Evolutionary conservation across 2,113 vertebrate species (phyloP).

Genomic region (Triplophysa siluroides): DNA sequence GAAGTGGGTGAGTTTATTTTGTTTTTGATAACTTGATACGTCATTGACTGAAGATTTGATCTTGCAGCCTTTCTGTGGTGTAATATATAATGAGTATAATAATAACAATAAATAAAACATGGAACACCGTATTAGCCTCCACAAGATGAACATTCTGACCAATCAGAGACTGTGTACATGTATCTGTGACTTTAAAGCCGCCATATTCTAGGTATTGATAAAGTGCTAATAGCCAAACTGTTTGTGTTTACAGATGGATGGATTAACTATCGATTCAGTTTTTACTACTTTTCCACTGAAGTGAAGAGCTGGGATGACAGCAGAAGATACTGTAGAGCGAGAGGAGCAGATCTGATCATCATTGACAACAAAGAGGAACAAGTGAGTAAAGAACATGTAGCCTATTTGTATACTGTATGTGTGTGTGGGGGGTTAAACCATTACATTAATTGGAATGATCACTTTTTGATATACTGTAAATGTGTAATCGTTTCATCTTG

Average conservation of each 20-base stretch:
- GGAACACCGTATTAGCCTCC: too few species aligned
- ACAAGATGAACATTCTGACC: neutral
- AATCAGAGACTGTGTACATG: neutral
- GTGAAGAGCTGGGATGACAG: neutral
- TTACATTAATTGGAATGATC: too few species aligned
- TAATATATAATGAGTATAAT: neutral
- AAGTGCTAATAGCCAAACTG: neutral
- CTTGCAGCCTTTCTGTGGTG: too few species aligned
- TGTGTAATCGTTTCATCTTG: neutral
- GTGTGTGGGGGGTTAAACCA: too few species aligned
- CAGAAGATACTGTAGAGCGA: neutral
- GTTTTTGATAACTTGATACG: too few species aligned
- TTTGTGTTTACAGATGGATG: neutral
- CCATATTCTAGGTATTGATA: neutral
- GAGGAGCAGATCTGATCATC: neutral
- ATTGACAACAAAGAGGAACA: neutral
- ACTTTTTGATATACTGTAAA: neutral
- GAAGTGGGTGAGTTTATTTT: too few species aligned
- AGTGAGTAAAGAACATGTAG: neutral
- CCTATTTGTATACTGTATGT: too few species aligned
- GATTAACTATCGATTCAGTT: neutral
- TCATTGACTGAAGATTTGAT: too few species aligned
- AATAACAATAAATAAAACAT: too few species aligned
- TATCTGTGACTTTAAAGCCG: neutral
- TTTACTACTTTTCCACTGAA: neutral